Conservation (phyloP, 2,888 invertebrate genomes). For the Cinara cedri region DNA sequence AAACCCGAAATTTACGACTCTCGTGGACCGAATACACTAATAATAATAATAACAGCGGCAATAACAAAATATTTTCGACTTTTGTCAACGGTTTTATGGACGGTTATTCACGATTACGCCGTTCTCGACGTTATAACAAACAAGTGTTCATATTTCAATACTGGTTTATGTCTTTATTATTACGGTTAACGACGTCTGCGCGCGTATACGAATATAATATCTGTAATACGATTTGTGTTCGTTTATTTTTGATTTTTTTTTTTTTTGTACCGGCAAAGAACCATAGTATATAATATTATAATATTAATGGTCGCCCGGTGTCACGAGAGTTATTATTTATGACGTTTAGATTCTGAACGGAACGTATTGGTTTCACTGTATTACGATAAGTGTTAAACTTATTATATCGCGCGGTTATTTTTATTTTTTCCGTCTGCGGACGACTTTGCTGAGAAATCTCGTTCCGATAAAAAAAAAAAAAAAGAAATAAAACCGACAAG, state of each 20-base stretch:
- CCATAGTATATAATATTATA: conserved; percentile 21
- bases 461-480: no score
- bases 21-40: conserved; percentile 5
- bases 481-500: no score
- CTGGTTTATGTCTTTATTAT: conserved; percentile 51
- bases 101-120: conserved; percentile 8
- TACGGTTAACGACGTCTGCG: neutral
- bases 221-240: no score
- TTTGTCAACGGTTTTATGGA: conserved; percentile 40
- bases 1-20: conserved; percentile 31
- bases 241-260: conserved; percentile 3
- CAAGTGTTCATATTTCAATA: conserved; percentile 33
- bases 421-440: no score
- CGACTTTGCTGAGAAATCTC: no score
- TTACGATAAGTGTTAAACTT: no score
- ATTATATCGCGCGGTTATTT: no score
- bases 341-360: no score
- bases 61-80: conserved; percentile 24
- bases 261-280: neutral
- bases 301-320: neutral
- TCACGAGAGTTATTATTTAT: neutral
- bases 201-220: conserved; percentile 3
- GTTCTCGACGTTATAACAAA: conserved; percentile 24
- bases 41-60: conserved; percentile 32
- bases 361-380: no score